Percentiles rank a stretch among this genome's conserved stretches.
Conservation (phyloP, 37 sponge, comb jelly and placozoan genomes). For the Cliona cf. orientalis region DNA sequence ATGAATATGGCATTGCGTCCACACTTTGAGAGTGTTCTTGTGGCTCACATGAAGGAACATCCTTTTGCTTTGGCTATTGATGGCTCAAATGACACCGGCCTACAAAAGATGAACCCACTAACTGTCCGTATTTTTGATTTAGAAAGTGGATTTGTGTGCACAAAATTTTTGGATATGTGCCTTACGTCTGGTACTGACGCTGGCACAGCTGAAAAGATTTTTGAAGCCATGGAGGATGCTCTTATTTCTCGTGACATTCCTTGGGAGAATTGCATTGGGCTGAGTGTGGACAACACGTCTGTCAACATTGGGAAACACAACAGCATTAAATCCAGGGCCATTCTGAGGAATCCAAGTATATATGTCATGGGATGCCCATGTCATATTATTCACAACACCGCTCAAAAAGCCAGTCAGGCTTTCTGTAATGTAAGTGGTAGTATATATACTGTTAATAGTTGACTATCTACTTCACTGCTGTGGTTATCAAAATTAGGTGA, state of each 20-base stretch:
- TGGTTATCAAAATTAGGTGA: too few relatives aligned
- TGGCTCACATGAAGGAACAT: conserved; percentile 37
- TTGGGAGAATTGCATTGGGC: conserved; percentile 61
- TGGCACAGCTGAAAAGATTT: conserved; percentile 52
- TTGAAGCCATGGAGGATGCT: conserved; percentile 49
- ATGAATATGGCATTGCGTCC: conserved; percentile 63
- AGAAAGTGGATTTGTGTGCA: conserved; percentile 15
- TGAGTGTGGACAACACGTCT: conserved; percentile 67
- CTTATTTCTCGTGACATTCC: conserved; percentile 10
- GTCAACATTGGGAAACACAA: conserved; percentile 64
- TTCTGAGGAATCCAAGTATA: conserved; percentile 10
- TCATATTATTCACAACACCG: conserved; percentile 54
- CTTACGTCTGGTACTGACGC: conserved; percentile 34
- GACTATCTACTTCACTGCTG: too few relatives aligned
- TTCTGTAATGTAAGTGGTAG: conserved; percentile 19
- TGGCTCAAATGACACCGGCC: conserved; percentile 70
- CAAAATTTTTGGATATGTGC: conserved; percentile 69
- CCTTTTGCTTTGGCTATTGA: conserved; percentile 70
- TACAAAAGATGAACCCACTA: conserved; percentile 73
- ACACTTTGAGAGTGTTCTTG: conserved; percentile 36
- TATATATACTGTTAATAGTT: too few relatives aligned
- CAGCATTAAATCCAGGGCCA: conserved; percentile 46
- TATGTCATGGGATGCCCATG: conserved; percentile 70
- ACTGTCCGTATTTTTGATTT: conserved; percentile 51
- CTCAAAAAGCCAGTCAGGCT: conserved; percentile 21